Percentiles rank a stretch among this genome's conserved stretches.
phyloP scores from a whole-genome alignment of 2,113 vertebrate species.

The Barnardius zonarius region DNA sequence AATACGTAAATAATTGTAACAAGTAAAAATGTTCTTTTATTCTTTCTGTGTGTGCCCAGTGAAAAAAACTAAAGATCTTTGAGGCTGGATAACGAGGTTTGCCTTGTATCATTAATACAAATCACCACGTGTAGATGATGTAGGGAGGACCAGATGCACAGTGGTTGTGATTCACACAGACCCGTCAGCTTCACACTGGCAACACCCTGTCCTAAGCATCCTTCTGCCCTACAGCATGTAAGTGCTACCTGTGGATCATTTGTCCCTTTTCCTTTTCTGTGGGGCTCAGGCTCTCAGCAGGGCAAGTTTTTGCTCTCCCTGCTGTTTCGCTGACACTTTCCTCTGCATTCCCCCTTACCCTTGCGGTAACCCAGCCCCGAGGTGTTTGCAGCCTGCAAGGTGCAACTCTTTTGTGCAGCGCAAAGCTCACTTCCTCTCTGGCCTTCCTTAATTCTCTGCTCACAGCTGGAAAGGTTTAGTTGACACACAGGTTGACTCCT shows the following conservation, averaged over 20 bases:
- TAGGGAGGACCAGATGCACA: fast-evolving
- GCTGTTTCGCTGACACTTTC: not conserved
- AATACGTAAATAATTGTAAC: not conserved
- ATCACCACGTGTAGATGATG: not conserved
- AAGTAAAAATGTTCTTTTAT: not conserved
- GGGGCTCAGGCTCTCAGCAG: not conserved
- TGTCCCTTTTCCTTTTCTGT: not conserved
- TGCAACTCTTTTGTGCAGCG: not conserved
- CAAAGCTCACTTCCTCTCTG: not conserved
- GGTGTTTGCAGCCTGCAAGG: not conserved
- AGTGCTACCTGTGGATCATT: not conserved
- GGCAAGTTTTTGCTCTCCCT: not conserved
- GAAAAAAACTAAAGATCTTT: not conserved
- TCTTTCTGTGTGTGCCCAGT: not conserved
- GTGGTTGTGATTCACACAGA: not conserved
- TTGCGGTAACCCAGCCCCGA: not conserved
- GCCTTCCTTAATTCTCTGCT: not conserved
- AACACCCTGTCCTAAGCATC: not conserved
- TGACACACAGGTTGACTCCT: not conserved
- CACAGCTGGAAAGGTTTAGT: not conserved
- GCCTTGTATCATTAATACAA: not conserved
- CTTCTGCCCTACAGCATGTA: fast-evolving
- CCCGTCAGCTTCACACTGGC: not conserved
- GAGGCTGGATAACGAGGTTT: not conserved
- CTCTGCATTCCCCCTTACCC: not conserved